phyloP scores from a whole-genome alignment of 1,140 invertebrate species.

The Cydia pomonella region DNA sequence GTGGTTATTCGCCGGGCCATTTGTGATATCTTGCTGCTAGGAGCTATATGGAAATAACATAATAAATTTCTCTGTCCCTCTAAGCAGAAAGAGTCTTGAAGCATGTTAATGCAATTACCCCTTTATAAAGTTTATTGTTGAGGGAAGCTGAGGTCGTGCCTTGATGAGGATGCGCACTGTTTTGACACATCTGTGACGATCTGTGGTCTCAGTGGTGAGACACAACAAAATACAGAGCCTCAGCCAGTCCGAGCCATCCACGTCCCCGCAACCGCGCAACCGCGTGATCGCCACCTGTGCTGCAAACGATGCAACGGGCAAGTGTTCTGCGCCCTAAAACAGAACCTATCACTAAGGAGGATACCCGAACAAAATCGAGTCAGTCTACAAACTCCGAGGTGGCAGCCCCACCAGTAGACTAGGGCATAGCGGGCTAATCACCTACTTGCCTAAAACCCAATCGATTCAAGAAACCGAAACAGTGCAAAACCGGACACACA shows the following conservation, averaged over 20 bases:
- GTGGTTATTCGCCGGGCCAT: no score
- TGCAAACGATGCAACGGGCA: neutral
- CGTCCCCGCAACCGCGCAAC: constrained; percentile 2
- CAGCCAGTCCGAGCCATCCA: constrained; percentile 13
- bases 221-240: neutral
- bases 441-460: neutral
- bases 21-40: no score
- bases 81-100: no score
- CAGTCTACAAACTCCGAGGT: neutral
- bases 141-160: no score
- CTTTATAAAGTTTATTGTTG: no score
- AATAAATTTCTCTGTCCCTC: no score
- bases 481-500: constrained; percentile 3
- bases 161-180: no score
- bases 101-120: no score
- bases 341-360: constrained; percentile 14
- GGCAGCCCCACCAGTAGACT: constrained; percentile 12
- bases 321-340: neutral
- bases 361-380: constrained; percentile 1
- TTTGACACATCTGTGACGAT: neutral
- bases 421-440: constrained; percentile 8
- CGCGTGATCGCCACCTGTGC: constrained; percentile 2
- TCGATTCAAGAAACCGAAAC: constrained; percentile 1
- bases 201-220: neutral
- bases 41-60: no score